Conservation (phyloP, 2,888 invertebrate genomes). For the Nephrotoma flavescens region DNA sequence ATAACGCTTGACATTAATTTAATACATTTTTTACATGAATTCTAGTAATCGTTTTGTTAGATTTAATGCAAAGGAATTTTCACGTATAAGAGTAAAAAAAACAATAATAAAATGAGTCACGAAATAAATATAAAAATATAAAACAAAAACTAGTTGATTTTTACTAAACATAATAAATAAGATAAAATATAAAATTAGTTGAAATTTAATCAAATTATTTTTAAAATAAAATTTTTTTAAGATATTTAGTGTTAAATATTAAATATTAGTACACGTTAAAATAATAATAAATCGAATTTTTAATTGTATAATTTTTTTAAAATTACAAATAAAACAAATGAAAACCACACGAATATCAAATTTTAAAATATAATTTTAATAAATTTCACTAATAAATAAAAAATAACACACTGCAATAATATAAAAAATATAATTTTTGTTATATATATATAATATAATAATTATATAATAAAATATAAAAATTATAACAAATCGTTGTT, state of each 20-base stretch:
- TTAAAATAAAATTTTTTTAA: neutral
- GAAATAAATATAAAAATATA: neutral
- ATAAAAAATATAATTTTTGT: neutral
- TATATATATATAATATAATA: neutral
- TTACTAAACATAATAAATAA: neutral
- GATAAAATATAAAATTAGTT: neutral
- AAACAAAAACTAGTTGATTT: neutral
- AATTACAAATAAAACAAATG: neutral
- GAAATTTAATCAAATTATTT: neutral
- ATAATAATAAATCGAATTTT: neutral
- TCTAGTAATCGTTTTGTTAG: neutral
- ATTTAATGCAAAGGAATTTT: neutral
- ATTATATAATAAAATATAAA: neutral
- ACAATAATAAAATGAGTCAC: neutral
- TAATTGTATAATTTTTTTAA: neutral
- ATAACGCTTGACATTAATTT: neutral
- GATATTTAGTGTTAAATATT: neutral
- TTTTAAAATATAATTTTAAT: neutral
- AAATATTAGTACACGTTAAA: neutral
- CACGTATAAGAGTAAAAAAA: neutral
- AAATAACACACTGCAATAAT: neutral
- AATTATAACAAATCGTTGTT: neutral
- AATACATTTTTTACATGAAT: neutral
- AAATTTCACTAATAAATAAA: neutral
- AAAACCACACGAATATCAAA: neutral